phyloP scores from a whole-genome alignment of 1,140 invertebrate species.

The Ceratosolen fusciceps region DNA sequence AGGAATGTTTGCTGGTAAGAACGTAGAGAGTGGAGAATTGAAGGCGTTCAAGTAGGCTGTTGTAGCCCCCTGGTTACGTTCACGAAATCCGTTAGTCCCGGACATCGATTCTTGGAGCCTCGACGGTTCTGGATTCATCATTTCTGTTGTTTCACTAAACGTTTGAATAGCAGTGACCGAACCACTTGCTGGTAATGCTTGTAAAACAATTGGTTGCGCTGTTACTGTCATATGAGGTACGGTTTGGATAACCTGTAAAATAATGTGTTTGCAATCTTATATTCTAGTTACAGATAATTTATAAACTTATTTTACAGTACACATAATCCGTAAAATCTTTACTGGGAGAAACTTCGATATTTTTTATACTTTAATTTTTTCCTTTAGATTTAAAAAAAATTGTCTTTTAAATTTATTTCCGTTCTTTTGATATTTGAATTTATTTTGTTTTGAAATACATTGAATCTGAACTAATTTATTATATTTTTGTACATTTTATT shows the following conservation, averaged over 20 bases:
- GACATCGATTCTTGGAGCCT: neutral
- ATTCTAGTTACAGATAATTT: too few species aligned
- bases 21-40: constrained; percentile 59
- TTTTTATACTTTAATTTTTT: too few species aligned
- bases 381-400: too few species aligned
- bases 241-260: constrained; percentile 64
- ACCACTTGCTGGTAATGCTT: constrained; percentile 63
- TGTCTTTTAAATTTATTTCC: too few species aligned
- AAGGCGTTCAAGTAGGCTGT: constrained; percentile 65
- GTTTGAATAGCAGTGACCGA: constrained; percentile 61
- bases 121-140: neutral
- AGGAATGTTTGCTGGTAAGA: constrained; percentile 65
- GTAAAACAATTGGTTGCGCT: constrained; percentile 64
- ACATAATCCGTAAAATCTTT: too few species aligned
- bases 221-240: constrained; percentile 57
- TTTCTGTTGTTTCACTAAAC: constrained; percentile 43
- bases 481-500: too few species aligned
- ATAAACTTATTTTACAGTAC: too few species aligned
- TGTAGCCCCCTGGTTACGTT: constrained; percentile 51
- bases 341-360: too few species aligned
- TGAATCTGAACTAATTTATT: too few species aligned
- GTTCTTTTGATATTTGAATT: too few species aligned
- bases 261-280: too few species aligned
- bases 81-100: constrained; percentile 58
- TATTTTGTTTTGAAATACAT: too few species aligned